phyloP scores from a whole-genome alignment of 2,113 vertebrate species.

The Calidris pugnax region DNA sequence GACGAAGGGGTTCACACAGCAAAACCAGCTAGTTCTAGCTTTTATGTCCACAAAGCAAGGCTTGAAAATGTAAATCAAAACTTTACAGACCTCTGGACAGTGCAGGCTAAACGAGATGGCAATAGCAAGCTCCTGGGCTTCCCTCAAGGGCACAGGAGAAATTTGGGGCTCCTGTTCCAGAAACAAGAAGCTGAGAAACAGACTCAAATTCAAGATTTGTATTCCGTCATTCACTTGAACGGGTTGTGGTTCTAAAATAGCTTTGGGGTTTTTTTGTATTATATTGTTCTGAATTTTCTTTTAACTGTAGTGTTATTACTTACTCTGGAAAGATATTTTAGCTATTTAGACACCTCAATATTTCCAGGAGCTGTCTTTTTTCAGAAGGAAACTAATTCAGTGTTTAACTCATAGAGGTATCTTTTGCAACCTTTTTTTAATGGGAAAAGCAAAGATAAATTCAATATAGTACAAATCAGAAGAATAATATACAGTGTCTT shows the following conservation, averaged over 20 bases:
- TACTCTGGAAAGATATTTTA: neutral
- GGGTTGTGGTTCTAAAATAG: neutral
- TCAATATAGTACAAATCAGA: neutral
- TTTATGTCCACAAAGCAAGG: neutral
- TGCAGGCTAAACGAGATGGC: neutral
- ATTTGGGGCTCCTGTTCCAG: neutral
- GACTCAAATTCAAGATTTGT: neutral
- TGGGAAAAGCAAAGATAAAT: neutral
- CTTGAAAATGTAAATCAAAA: neutral
- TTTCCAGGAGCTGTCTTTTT: neutral
- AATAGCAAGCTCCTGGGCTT: neutral
- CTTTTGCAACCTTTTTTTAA: neutral
- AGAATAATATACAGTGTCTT: neutral
- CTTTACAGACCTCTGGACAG: neutral
- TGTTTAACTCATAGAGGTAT: neutral
- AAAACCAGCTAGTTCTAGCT: neutral
- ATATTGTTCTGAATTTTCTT: neutral
- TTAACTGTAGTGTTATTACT: neutral
- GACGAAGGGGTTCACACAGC: neutral
- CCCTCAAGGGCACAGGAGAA: neutral
- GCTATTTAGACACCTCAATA: neutral
- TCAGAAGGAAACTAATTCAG: neutral
- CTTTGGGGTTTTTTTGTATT: neutral
- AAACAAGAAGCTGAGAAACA: neutral
- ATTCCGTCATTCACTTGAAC: neutral